These are phyloP conservation scores for Drosophila nigricruria DNA, from an alignment of 2,888 invertebrate species.

Conservation along the genomic window DNA sequence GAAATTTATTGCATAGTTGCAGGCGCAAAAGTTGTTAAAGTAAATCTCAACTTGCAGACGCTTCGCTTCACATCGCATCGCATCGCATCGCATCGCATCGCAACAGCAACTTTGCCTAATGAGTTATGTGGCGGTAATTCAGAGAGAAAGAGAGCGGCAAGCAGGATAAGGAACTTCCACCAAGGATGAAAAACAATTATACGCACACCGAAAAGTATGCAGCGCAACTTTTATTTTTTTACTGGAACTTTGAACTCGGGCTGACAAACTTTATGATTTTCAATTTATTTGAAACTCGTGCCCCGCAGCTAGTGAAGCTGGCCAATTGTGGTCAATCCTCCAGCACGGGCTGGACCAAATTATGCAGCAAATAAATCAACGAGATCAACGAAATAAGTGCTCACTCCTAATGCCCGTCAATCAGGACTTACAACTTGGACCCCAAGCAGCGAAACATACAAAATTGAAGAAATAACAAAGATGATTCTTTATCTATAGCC, in stretches of 20 bases:
- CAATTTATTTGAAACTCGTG: conserved; percentile 69
- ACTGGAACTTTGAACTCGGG: conserved; percentile 50
- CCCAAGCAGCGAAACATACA: conserved; percentile 29
- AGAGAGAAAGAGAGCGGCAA: background rate
- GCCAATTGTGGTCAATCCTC: conserved; percentile 43
- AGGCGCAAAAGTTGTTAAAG: conserved; percentile 71
- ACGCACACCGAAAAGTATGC: conserved; percentile 73
- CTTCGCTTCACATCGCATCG: conserved; percentile 3
- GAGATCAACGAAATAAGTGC: conserved; percentile 64
- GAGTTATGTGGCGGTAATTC: conserved; percentile 62
- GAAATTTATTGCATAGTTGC: conserved; percentile 77
- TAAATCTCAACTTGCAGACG: conserved; percentile 64
- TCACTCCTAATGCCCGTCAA: conserved; percentile 54
- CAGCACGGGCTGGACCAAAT: conserved; percentile 38
- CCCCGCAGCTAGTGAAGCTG: conserved; percentile 15
- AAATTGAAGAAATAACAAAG: background rate
- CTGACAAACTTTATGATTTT: conserved; percentile 73
- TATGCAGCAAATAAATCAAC: conserved; percentile 75
- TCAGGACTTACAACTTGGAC: conserved; percentile 50
- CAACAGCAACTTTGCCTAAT: conserved; percentile 66
- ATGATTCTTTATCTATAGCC: background rate
- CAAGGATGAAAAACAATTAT: conserved; percentile 69
- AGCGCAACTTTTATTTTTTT: conserved; percentile 47
- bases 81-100: background rate
- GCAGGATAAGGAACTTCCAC: background rate